phyloP scores from a whole-genome alignment of 1,140 invertebrate species.

The Drosophila sulfurigaster region DNA sequence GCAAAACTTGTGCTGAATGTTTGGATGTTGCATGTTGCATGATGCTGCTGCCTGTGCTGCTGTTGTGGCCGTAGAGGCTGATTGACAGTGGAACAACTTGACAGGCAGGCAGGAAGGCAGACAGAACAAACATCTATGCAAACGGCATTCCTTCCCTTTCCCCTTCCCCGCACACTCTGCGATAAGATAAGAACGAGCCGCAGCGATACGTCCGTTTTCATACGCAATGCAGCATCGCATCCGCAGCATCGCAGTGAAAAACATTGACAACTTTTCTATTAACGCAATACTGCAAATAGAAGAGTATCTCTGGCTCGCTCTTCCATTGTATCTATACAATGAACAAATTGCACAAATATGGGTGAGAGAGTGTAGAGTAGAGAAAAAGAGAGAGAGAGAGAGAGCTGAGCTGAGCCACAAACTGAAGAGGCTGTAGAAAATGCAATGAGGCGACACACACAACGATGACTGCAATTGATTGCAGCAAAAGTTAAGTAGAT shows the following conservation, averaged over 20 bases:
- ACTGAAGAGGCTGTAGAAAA: conserved; percentile 65
- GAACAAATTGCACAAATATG: conserved; percentile 58
- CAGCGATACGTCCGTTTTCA: conserved; percentile 44
- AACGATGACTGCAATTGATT: conserved; percentile 73
- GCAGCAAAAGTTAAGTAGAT: conserved; percentile 83
- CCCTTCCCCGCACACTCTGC: neutral
- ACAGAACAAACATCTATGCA: conserved; percentile 46
- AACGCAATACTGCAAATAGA: conserved; percentile 55
- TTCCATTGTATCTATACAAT: conserved; percentile 72
- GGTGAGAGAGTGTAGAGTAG: conserved; percentile 10
- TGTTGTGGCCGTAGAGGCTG: conserved; percentile 25
- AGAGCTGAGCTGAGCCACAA: neutral
- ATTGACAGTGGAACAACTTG: conserved; percentile 46
- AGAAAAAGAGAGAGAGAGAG: neutral
- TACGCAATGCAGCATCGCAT: conserved; percentile 27
- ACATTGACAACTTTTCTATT: conserved; percentile 82
- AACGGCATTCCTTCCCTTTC: conserved; percentile 28
- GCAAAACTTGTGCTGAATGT: conserved; percentile 36
- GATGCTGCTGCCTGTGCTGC: neutral
- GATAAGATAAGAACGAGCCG: conserved; percentile 47
- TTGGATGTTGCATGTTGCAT: too few species aligned
- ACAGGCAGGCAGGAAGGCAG: conserved; percentile 36
- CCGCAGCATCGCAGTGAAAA: conserved; percentile 39
- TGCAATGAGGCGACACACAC: conserved; percentile 69
- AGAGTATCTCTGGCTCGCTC: conserved; percentile 22